phyloP scores from a whole-genome alignment of 2,888 invertebrate species.

The Diaprepes abbreviatus region DNA sequence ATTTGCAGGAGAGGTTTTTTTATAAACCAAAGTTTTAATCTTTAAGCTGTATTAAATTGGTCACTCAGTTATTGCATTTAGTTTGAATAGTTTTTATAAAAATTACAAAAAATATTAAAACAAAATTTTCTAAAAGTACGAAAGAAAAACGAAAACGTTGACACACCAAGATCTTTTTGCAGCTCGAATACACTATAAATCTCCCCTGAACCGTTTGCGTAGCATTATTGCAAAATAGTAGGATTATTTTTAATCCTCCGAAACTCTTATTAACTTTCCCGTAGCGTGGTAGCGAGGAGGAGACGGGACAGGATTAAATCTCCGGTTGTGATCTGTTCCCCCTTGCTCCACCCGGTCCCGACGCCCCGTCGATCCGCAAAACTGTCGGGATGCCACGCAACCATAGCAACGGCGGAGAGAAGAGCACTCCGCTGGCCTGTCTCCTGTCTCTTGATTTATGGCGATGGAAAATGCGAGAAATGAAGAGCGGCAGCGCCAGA shows the following conservation, averaged over 20 bases:
- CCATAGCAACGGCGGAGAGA: constrained; percentile 70
- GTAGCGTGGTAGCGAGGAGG: constrained; percentile 52
- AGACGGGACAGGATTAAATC: constrained; percentile 67
- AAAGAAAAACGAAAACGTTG: constrained; percentile 16
- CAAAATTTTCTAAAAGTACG: neutral
- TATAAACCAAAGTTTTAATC: no score
- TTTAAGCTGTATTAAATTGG: no score
- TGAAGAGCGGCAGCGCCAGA: constrained; percentile 66
- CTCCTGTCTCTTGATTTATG: constrained; percentile 71
- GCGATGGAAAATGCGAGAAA: constrained; percentile 71
- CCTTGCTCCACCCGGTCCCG: constrained; percentile 34
- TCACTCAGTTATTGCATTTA: no score
- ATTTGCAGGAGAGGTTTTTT: no score
- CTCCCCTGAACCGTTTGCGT: constrained; percentile 49
- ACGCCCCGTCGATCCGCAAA: constrained; percentile 57
- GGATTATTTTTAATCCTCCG: constrained; percentile 69
- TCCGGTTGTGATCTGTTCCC: constrained; percentile 64
- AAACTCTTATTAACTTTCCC: constrained; percentile 69
- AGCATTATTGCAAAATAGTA: constrained; percentile 68
- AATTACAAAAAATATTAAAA: no score
- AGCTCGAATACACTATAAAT: constrained; percentile 46
- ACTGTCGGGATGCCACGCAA: constrained; percentile 70
- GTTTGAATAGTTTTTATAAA: no score
- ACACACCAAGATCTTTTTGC: constrained; percentile 28
- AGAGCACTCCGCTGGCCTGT: constrained; percentile 68